A percentile compares a stretch with the other conserved stretches of the same genome.
Evolutionary conservation across 2,797 vertebrate species (phyloP).

Genomic region (Aeoliscus strigatus): DNA sequence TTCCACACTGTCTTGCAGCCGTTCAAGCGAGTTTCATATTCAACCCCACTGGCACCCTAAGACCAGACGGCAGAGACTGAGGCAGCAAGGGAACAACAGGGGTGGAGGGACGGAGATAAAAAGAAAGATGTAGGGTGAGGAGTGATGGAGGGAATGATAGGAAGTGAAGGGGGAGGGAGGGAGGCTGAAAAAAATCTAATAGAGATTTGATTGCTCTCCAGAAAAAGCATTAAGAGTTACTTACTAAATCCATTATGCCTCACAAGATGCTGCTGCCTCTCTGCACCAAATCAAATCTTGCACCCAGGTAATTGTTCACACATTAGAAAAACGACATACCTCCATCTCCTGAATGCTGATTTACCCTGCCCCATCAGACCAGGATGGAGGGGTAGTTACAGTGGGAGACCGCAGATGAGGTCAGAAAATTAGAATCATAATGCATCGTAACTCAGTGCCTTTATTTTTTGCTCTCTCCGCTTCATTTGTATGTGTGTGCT

Average conservation of each 20-base stretch:
- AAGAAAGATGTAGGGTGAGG: no score
- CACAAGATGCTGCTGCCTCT: slow-evolving; percentile 45
- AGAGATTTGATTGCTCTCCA: slow-evolving; percentile 58
- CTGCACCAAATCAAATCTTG: slow-evolving; percentile 61
- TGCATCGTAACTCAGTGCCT: no score
- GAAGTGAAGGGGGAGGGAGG: slow-evolving; percentile 2
- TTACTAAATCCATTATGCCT: slow-evolving; percentile 66
- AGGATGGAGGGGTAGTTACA: slow-evolving; percentile 9
- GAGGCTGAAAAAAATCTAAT: slow-evolving; percentile 34
- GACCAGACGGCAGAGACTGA: background rate
- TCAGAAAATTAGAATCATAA: no score
- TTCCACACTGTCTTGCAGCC: slow-evolving; percentile 26
- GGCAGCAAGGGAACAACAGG: background rate
- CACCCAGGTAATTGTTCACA: slow-evolving; percentile 63
- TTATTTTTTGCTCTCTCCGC: no score
- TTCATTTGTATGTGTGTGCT: no score
- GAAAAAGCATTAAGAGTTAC: slow-evolving; percentile 72
- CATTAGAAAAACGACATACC: slow-evolving; percentile 37
- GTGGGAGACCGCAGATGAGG: no score
- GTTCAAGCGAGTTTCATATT: slow-evolving; percentile 31
- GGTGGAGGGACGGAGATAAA: slow-evolving; percentile 8
- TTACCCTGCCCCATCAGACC: slow-evolving; percentile 2
- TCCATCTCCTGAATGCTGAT: slow-evolving; percentile 13
- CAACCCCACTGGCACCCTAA: slow-evolving; percentile 15
- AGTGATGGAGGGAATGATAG: slow-evolving; percentile 18